Base-by-base conservation (phyloP, 1,140 invertebrate species). In the Nymphalis io region DNA sequence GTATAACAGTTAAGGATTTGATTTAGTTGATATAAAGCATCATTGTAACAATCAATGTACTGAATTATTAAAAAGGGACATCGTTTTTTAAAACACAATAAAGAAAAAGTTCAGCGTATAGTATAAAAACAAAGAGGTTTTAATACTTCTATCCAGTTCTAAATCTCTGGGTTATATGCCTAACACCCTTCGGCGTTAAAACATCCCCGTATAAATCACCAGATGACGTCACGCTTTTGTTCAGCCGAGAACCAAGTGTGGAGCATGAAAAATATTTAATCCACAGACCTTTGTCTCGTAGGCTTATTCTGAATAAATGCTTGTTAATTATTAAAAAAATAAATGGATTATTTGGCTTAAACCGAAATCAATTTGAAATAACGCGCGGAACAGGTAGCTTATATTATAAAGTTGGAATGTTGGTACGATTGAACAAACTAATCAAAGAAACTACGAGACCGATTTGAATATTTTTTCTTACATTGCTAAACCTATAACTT, bases 211-310 rank as follows among this genome's bases (percentile, higher is more conserved):
- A 64, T 71, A 71, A 71, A 70, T 74, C 39, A 70, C 60, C 51
- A 11, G 40, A 27, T 63, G 68, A 71, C 73, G 55, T 70, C 59
- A 57, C 21, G 33, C 57, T 65, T 62, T 51, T 68, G 39, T 73
- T 70, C 62, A 68, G 62, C 38, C 40, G 44, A 58, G 48, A 18
- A 27, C 51, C 51, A 23, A 55, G 51, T 55, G 42, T 33, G 42
- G 60, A 51, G 60, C 16, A 51, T 51, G 61, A 71, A 74, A 74
- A 67, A 71, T 68, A 42, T 71, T 74, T 74, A 74, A 74, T 71
- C 64, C 65, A 70, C 55, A 39, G 46, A 33, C 70, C 62, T 68
- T 68, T 65, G 68, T 68, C 55, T 68, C 44, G 11, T 16, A 23
- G 61, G 59, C 66, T 68, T 68, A 68, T 68, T 68, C 66, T 68